Evolutionary conservation across 1,140 invertebrate species (phyloP), one percentile per base, ranked within the genome.

Genomic region (Ganaspis sp.): DNA sequence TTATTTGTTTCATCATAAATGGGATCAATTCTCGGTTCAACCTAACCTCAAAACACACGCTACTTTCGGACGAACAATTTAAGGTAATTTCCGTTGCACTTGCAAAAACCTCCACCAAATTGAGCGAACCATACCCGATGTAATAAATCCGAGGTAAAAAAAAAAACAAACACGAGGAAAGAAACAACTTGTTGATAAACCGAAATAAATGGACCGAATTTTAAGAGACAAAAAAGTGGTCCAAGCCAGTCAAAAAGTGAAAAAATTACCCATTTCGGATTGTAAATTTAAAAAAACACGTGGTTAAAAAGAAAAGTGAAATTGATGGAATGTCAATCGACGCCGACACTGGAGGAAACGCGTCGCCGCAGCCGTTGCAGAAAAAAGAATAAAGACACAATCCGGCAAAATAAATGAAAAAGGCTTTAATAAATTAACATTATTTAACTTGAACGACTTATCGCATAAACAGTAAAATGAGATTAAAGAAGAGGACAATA

Each of bases 291-390:
- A 58, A 64, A 64, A 85, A 96, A 96, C 73, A 95, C 94, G 82
- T 96, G 94, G 42, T 86, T 87, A 95, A 96, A 86, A 96, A 94
- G 88, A 95, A 96, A 49, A 94, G 94, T 69, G 93, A 92, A 85
- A 96, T 94, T 49, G 15, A 84, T 95, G 96, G 5, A 58, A 64
- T 37, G 49, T 38, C 54, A 21, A 38, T 37, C 49, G 38, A 34
- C 29, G 49, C 49, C 29, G 29, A 21, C n/a, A 38, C 45, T 6
- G 11, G 12, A 29, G 0, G 17, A 19, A 37, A 38, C 29, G 53
- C 26, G 29, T 74, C 12, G 2, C 1, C 40, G 42, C 15, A 15
- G 29, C 40, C 21, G 15, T 23, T 11, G 1, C 9, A 42, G 45
- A 49, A 72, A 49, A 26, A 72, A 45, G 26, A 34, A 9, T 26